Base-by-base conservation (phyloP, 2,888 invertebrate genomes). In the Timema podura region DNA sequence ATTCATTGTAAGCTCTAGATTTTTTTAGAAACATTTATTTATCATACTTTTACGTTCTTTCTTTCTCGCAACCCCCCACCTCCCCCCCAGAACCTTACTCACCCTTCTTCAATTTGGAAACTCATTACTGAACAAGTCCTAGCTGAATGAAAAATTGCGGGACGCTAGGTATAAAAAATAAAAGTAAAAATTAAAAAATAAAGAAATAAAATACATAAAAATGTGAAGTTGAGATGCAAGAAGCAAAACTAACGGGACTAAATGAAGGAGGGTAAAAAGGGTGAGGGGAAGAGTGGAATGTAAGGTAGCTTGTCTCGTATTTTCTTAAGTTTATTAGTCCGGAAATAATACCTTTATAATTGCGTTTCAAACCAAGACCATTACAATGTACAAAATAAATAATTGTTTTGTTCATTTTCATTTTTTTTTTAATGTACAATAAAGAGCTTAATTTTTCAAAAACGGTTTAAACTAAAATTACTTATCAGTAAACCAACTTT, bases 331-430 rank as follows among this genome's bases (percentile, higher is more conserved):
- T 67, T 49, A 67, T 70, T 70, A 70, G 68, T 44, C 64, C 49
- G 68, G 70, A 70, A 70, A 70, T 70, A 70, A 70, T 68, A 69
- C 70, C 65, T 47, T 68, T 48, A 54, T 70, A 70, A 70, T 70
- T 68, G 70, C 68, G 65, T 48, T 46, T 48, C 67, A 51, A 49
- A 48, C 68, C 13, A 44, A 66, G 61, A 54, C 70, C 65, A 57
- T 65, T 57, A 57, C 51, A 70, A 70, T 70, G 48, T 70, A 48
- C 48, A 64, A 48, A 49, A 44, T 61, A 48, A 13, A 46, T 30
- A 30, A 30, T 30, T 30, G 30, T 30, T 30, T 30, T 30, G 6
- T 13, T 64, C 48, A 15, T 64, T 11, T n/a, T 48, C 54, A 54
- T 48, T 46, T 45, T 13, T 54, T 54, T 67, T 68, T 68, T 9